Evolutionary conservation across 2,113 vertebrate species (phyloP).

Genomic region (Rhabdornis inornatus): DNA sequence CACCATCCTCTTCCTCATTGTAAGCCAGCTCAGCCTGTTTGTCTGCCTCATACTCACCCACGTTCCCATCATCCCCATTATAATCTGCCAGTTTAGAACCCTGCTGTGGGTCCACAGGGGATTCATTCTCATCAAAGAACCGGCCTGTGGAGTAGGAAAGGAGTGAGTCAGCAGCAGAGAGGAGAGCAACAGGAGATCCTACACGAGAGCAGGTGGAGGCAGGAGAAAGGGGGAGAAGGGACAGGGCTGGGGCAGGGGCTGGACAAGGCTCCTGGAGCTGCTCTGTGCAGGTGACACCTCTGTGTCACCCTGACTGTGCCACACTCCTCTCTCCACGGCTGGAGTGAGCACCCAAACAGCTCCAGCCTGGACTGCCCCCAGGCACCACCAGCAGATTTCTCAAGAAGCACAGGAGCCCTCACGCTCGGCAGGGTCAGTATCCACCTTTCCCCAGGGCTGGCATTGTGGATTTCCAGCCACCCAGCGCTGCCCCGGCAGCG

Average conservation of each 20-base stretch:
- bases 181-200: conserved; percentile 61
- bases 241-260: background rate
- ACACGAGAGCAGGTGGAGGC: background rate
- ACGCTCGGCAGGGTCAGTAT: fast-evolving
- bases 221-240: background rate
- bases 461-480: background rate
- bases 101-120: conserved; percentile 98
- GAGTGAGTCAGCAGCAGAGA: conserved; percentile 86
- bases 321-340: background rate
- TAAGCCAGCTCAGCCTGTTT: conserved; percentile 99
- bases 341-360: fast-evolving
- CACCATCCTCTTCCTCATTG: conserved; percentile 99
- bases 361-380: background rate
- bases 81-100: conserved; percentile 99
- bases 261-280: fast-evolving
- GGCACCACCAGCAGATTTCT: background rate
- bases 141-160: conserved; percentile 98
- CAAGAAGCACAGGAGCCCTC: background rate
- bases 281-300: background rate
- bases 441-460: background rate
- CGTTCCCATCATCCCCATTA: conserved; percentile 99
- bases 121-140: conserved; percentile 99
- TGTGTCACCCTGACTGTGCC: background rate
- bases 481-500: background rate
- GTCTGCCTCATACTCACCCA: conserved; percentile 99